These are phyloP conservation scores for Pachymerium ferrugineum DNA, from an alignment of 2,888 invertebrate species.

Conservation along the genomic window DNA sequence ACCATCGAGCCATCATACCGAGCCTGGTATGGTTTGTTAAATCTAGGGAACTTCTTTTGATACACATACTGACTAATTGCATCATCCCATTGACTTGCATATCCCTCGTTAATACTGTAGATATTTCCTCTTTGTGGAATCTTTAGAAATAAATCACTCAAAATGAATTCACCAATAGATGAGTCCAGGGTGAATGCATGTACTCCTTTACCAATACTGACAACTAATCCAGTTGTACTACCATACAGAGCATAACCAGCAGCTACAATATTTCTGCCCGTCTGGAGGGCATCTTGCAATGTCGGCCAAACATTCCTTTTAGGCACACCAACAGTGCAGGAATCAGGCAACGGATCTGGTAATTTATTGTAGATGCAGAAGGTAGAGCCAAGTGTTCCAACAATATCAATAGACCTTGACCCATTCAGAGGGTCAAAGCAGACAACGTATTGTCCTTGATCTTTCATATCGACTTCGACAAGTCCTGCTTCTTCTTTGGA, in stretches of 20 bases:
- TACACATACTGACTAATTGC: not conserved
- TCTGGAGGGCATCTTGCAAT: not conserved
- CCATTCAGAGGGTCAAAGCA: constrained; percentile 98
- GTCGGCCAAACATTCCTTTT: not conserved
- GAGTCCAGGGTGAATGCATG: not conserved
- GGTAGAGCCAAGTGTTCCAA: constrained; percentile 93
- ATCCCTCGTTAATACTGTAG: not conserved
- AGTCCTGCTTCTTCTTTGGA: constrained; percentile 91
- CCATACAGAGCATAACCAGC: not conserved
- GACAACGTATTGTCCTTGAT: constrained; percentile 92
- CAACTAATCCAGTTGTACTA: not conserved
- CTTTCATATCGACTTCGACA: constrained; percentile 82
- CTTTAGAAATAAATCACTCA: too few relatives aligned
- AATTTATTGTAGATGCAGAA: constrained; percentile 77
- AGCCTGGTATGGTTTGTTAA: constrained; percentile 82
- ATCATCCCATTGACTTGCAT: not conserved
- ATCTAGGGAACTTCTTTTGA: constrained; percentile 29
- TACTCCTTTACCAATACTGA: not conserved
- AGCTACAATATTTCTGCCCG: not conserved
- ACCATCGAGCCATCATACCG: constrained; percentile 99
- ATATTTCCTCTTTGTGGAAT: too few relatives aligned
- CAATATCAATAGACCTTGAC: constrained; percentile 96
- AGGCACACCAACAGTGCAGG: not conserved
- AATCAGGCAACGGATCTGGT: not conserved
- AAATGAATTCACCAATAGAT: not conserved